phyloP scores from a whole-genome alignment of 2,113 vertebrate genomes.

The Aspidoscelis tigris region DNA sequence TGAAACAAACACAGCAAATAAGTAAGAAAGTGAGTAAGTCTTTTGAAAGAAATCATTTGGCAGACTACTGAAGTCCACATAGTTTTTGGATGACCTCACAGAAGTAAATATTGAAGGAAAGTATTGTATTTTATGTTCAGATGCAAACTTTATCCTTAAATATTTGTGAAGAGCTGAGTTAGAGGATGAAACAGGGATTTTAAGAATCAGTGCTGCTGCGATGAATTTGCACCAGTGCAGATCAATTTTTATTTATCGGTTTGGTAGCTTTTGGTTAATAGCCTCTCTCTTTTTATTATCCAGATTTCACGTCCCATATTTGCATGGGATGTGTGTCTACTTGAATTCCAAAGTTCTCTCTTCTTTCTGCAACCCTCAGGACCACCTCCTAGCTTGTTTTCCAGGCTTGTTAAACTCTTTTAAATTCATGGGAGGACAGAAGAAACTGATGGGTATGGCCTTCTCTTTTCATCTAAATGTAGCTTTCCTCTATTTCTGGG shows the following conservation, averaged over 20 bases:
- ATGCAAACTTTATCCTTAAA: background rate
- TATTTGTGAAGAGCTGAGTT: background rate
- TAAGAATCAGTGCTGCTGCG: background rate
- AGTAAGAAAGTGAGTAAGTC: slow-evolving; percentile 76
- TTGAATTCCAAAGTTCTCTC: background rate
- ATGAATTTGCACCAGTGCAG: background rate
- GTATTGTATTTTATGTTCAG: background rate
- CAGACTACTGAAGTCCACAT: slow-evolving; percentile 57
- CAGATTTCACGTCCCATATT: too few relatives aligned
- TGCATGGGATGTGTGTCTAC: too few relatives aligned
- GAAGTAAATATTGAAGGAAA: slow-evolving; percentile 34
- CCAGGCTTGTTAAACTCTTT: too few relatives aligned
- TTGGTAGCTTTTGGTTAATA: background rate
- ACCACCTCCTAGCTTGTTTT: too few relatives aligned
- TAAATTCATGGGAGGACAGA: too few relatives aligned
- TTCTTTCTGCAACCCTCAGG: background rate
- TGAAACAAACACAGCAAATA: slow-evolving; percentile 61
- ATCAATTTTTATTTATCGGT: background rate
- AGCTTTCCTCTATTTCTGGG: too few relatives aligned
- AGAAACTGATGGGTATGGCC: too few relatives aligned
- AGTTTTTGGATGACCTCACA: slow-evolving; percentile 48
- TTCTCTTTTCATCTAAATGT: too few relatives aligned
- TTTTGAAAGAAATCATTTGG: slow-evolving; percentile 73
- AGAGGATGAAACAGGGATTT: background rate
- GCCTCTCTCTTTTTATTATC: background rate